Conservation (phyloP, 2,113 vertebrate genomes). For the Martes martes region DNA sequence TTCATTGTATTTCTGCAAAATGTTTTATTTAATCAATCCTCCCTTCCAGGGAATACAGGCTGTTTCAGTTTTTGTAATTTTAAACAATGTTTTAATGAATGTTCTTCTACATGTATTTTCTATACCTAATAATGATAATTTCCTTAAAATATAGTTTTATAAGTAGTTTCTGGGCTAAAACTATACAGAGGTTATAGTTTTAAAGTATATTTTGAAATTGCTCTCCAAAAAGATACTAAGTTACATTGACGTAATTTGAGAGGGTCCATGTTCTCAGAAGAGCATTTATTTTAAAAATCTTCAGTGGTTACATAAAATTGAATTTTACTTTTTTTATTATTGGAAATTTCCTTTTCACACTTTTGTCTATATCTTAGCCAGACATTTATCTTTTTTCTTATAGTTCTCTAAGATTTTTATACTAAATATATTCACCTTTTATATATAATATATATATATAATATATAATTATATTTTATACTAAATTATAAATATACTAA, state of each 20-base stretch:
- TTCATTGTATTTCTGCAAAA: not conserved
- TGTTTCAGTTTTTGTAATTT: not conserved
- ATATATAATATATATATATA: no score
- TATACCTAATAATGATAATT: not conserved
- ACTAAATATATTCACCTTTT: not conserved
- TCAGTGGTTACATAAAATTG: not conserved
- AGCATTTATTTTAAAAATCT: not conserved
- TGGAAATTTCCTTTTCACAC: not conserved
- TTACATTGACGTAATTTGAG: not conserved
- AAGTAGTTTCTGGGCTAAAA: not conserved
- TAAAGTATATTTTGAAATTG: slow-evolving; percentile 1
- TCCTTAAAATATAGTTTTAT: not conserved
- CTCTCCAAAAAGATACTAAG: not conserved
- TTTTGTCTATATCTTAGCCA: not conserved
- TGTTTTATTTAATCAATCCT: not conserved
- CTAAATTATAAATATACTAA: no score
- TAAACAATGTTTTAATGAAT: not conserved
- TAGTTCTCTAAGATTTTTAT: not conserved
- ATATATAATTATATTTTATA: no score
- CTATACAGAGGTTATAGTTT: not conserved
- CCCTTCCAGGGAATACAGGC: not conserved
- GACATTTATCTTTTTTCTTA: not conserved
- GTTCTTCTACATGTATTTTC: not conserved
- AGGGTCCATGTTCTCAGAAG: not conserved
- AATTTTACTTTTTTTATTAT: not conserved